Evolutionary conservation across 2,113 vertebrate genomes (phyloP).

Genomic region (Mastomys coucha): DNA sequence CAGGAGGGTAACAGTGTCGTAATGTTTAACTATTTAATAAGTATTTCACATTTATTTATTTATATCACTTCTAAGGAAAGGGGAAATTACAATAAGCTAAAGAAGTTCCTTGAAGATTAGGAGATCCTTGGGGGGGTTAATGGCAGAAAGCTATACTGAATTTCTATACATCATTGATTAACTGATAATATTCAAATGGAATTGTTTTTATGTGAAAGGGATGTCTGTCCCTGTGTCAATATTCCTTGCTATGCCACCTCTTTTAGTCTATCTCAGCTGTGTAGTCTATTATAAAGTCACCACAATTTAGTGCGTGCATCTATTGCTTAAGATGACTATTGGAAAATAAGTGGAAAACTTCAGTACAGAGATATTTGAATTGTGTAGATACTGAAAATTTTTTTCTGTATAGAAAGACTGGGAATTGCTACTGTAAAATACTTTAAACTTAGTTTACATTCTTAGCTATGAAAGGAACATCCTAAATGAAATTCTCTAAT

Average conservation of each 20-base stretch:
- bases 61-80: not conserved
- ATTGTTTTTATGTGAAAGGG: not conserved
- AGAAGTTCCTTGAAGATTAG: not conserved
- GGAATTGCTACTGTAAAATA: not conserved
- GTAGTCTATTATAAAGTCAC: not conserved
- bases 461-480: not conserved
- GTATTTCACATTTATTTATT: not conserved
- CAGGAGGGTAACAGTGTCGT: not conserved
- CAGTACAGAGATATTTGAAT: not conserved
- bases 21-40: not conserved
- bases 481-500: not conserved
- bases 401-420: not conserved
- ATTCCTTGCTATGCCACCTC: accelerated
- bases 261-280: not conserved
- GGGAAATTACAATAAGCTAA: not conserved
- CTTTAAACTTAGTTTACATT: not conserved
- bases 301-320: not conserved
- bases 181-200: not conserved
- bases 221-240: not conserved
- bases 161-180: not conserved
- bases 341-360: not conserved
- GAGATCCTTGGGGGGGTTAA: not conserved
- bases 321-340: not conserved
- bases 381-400: not conserved
- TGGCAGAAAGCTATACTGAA: not conserved